Evolutionary conservation across 2,113 vertebrate genomes (phyloP), one percentile per base, ranked within the genome.

Genomic region (Limanda limanda): DNA sequence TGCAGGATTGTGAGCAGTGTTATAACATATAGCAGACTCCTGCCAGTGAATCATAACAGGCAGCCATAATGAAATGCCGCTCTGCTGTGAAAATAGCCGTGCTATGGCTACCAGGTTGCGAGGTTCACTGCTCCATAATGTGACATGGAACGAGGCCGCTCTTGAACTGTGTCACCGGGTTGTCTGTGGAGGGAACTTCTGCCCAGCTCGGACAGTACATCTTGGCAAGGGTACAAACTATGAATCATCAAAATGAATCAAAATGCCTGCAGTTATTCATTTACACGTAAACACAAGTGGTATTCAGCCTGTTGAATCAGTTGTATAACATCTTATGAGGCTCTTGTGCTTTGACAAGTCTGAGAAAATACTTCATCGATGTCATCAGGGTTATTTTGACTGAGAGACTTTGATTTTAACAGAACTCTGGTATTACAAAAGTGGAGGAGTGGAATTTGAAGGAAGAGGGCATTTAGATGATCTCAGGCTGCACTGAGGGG

Each of bases 11-110:
- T 61, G 78, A 87, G 74, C 76, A 47, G 68, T 66, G 79, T 80
- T 78, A 62, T 68, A 83, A 86, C 82, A 80, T 73, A 84, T 52
- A 84, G 61, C 79, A 82, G 75, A 37, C 65, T 71, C 24, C 74
- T 69, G 81, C 65, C 84, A 64, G 42, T 63, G 69, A 75, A 78
- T 71, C 79, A 63, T 64, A 77, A 82, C 70, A 27, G 42, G 70
- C 42, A 77, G 82, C 81, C 8, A n/a, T 69, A 77, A 57, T 74
- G 60, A 82, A 76, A 74, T 18, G 68, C 81, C 1, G 0, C 72
- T 87, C 52, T 35, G 60, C 56, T 73, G 71, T 82, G 73, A 80
- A 78, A 79, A 81, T 48, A 55, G 59, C 68, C n/a, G 23, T 24
- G n/a, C 66, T 52, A 40, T 4, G 12, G 51, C 78, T 72, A 71